Conservation (phyloP, 2,797 vertebrate species). For the Valencia hispanica region DNA sequence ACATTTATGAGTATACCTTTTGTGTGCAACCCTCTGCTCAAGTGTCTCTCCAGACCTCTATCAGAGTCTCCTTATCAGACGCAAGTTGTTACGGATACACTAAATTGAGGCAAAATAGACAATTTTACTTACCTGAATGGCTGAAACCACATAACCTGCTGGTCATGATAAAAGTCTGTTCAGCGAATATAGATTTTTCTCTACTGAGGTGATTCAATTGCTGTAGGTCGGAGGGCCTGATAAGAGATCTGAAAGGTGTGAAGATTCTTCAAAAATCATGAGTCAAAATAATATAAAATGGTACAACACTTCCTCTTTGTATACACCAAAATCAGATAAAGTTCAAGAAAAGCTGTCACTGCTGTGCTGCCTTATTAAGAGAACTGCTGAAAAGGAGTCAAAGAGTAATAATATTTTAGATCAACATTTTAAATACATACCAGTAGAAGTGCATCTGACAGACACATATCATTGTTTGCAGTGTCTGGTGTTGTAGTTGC, state of each 20-base stretch:
- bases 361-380: constrained; percentile 27
- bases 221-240: constrained; percentile 49
- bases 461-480: neutral
- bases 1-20: constrained; percentile 77
- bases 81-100: constrained; percentile 49
- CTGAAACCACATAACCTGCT: constrained; percentile 44
- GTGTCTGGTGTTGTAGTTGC: neutral
- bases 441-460: neutral
- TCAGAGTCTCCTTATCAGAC: constrained; percentile 71
- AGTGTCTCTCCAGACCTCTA: constrained; percentile 66
- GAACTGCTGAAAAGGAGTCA: constrained; percentile 14
- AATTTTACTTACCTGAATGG: constrained; percentile 44
- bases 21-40: constrained; percentile 61
- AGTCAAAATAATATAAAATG: constrained; percentile 49
- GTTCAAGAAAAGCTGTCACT: constrained; percentile 25
- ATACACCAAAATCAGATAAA: constrained; percentile 69
- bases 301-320: constrained; percentile 65
- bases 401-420: neutral
- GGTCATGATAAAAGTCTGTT: constrained; percentile 38
- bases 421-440: neutral
- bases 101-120: constrained; percentile 52
- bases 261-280: constrained; percentile 47
- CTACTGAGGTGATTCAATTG: constrained; percentile 50
- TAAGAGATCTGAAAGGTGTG: constrained; percentile 68
- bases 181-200: constrained; percentile 40